Evolutionary conservation across 2,888 invertebrate genomes (phyloP).

Genomic region (Drosophila hamatofila): DNA sequence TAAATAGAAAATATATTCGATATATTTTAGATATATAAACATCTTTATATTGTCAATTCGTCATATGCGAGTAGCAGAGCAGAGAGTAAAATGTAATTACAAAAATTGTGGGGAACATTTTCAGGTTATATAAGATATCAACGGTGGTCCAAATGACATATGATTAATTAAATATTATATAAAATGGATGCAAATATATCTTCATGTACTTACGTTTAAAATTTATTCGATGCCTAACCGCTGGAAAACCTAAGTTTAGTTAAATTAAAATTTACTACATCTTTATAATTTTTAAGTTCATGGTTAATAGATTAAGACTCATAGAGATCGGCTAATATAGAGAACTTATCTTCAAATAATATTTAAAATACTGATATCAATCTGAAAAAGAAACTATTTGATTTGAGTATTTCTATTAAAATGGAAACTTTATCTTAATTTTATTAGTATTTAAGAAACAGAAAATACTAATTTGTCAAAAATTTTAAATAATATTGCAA

Average conservation of each 20-base stretch:
- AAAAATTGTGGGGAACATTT: neutral
- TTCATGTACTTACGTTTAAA: slow-evolving; percentile 29
- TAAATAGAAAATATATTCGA: neutral
- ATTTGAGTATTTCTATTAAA: neutral
- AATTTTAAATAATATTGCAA: neutral
- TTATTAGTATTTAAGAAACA: neutral
- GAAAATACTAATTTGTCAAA: neutral
- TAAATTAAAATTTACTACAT: neutral
- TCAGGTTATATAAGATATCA: neutral
- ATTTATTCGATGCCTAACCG: neutral
- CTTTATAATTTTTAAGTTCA: neutral
- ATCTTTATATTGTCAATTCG: too few species aligned
- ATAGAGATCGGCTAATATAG: neutral
- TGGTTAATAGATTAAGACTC: neutral
- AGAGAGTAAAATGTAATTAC: neutral
- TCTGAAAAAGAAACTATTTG: neutral
- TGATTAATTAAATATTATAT: slow-evolving; percentile 2
- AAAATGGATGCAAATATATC: neutral
- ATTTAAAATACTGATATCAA: neutral
- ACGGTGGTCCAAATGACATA: neutral
- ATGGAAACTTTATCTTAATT: neutral
- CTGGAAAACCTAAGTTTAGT: neutral
- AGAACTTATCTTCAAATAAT: neutral
- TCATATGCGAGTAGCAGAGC: too few species aligned
- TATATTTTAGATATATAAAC: too few species aligned